Evolutionary conservation across 2,888 invertebrate genomes (phyloP), one percentile per base, ranked within the genome.

Genomic region (Pilophorus perplexus): DNA sequence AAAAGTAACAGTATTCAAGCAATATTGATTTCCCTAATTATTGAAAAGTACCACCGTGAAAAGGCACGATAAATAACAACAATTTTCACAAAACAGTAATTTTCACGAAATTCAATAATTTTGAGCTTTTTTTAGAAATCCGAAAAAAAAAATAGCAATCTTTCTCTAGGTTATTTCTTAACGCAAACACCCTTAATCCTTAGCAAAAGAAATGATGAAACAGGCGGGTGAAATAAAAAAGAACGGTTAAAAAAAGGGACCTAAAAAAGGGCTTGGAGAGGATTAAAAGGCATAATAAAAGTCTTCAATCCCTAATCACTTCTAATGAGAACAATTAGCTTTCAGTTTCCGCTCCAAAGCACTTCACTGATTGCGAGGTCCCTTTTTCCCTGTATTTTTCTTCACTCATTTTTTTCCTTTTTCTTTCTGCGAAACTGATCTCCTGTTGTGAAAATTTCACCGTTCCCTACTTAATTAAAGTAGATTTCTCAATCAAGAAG

Each of bases 311-410:
- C 20, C 62, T 62, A 62, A 62, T 62, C 62, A 62, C 62, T 62
- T 38, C 64, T 52, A 52, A 64, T 64, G 64, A 64, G 64, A 52
- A 52, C 64, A 64, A 64, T 64, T 64, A 64, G 64, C 64, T 64
- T 50, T 64, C 64, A 54, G 52, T 64, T 64, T 64, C 64, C 64
- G 64, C 64, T 52, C 40, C 52, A 38, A 37, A 64, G 64, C 64
- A 64, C 64, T 52, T 16, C 62, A 46, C 62, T 62, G 62, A 62
- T 62, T 62, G 62, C 62, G 48, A 22, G 20, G 18, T 23, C 14
- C 42, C 20, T 55, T 38, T 55, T 55, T 38, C 12, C 10, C 5
- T 55, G 20, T 25, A 10, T 42, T 42, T 44, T 25, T 27, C 23
- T 22, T 44, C 22, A 27, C 12, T 28, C 33, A 12, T 37, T 37